Conservation (phyloP, 1,140 invertebrate genomes). For the Hylyphantes graminicola region DNA sequence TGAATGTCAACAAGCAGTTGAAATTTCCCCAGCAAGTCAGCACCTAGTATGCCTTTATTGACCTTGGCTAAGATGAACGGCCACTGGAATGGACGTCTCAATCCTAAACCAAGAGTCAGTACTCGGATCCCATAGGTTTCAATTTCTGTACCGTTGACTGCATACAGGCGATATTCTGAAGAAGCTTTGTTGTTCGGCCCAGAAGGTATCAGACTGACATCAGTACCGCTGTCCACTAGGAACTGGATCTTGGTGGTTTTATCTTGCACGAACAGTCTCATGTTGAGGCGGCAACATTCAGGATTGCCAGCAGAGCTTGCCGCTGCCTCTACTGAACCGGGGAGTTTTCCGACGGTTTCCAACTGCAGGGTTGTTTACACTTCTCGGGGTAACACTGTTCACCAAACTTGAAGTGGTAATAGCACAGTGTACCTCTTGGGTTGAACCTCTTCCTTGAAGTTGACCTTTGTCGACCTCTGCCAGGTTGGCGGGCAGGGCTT, state of each 20-base stretch:
- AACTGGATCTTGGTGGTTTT: conserved; percentile 25
- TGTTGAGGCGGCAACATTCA: neutral
- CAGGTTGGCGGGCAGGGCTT: neutral
- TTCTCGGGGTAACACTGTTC: conserved; percentile 23
- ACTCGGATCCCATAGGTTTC: conserved; percentile 3
- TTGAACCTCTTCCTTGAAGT: neutral
- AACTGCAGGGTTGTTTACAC: conserved; percentile 10
- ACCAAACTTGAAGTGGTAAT: neutral
- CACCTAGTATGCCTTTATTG: conserved; percentile 20
- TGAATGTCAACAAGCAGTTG: conserved; percentile 2
- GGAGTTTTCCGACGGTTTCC: conserved; percentile 7
- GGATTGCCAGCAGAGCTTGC: conserved; percentile 19
- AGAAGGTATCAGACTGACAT: neutral
- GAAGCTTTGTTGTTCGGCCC: neutral
- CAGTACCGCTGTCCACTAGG: conserved; percentile 20
- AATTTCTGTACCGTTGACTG: conserved; percentile 22
- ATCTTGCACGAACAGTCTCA: conserved; percentile 22
- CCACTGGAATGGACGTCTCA: conserved; percentile 12
- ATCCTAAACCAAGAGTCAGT: conserved; percentile 15
- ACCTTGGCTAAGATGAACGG: conserved; percentile 34
- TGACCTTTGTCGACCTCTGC: neutral
- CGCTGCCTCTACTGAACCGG: conserved; percentile 4
- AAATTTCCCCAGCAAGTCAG: conserved; percentile 45
- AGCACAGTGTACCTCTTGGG: neutral
- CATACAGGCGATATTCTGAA: conserved; percentile 35